Conservation (phyloP, 2,113 vertebrate species). For the Muscicapa adusta region DNA sequence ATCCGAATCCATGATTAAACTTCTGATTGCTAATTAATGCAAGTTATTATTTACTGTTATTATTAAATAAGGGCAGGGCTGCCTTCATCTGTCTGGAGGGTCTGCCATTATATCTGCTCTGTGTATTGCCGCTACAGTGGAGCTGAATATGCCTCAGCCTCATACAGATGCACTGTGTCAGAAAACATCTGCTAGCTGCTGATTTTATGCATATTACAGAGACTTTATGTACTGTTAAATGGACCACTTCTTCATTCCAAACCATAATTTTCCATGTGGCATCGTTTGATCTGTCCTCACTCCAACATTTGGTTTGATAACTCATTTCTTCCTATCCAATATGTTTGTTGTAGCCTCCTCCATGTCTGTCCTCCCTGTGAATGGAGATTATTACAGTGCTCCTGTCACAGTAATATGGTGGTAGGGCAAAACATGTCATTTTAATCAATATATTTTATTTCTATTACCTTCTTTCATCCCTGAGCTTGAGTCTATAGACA, state of each 20-base stretch:
- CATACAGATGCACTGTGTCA: conserved; percentile 52
- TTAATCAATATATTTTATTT: conserved; percentile 33
- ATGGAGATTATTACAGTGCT: conserved; percentile 2
- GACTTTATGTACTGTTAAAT: conserved; percentile 69
- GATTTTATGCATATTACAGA: conserved; percentile 64
- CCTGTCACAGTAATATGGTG: not conserved
- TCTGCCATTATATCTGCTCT: conserved; percentile 28
- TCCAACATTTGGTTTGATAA: conserved; percentile 60
- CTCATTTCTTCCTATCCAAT: conserved; percentile 40
- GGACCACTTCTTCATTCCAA: conserved; percentile 62
- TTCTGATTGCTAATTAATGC: conserved; percentile 25
- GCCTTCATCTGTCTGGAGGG: conserved; percentile 36
- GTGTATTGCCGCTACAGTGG: not conserved
- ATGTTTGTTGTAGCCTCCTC: conserved; percentile 24
- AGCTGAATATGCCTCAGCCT: not conserved
- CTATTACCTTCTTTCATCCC: conserved; percentile 7
- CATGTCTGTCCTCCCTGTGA: not conserved
- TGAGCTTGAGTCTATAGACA: not conserved
- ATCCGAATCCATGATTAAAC: not conserved
- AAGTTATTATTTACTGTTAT: conserved; percentile 30
- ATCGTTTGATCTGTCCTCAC: conserved; percentile 57
- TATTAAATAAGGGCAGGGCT: not conserved
- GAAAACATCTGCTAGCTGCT: conserved; percentile 66
- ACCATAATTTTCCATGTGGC: conserved; percentile 64
- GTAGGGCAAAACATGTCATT: not conserved